Percentiles rank a stretch among this genome's conserved stretches.
phyloP scores from a whole-genome alignment of 2,113 vertebrate species.

The Murina feae region DNA sequence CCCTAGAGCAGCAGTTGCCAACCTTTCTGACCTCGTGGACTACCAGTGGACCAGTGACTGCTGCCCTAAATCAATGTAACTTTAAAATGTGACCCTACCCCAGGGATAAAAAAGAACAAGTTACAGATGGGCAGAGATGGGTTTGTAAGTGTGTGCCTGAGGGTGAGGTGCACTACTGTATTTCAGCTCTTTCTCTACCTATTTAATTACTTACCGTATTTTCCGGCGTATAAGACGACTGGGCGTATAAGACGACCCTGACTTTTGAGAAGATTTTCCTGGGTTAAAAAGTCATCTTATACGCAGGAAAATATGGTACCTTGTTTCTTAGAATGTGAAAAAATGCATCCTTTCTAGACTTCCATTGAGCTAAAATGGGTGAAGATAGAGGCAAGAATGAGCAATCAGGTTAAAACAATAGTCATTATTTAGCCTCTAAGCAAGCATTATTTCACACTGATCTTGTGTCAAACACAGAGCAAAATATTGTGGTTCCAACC shows the following conservation, averaged over 20 bases:
- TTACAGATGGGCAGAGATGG: neutral
- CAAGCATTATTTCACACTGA: neutral
- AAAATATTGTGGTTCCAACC: neutral
- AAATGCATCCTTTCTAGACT: neutral
- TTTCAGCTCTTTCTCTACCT: neutral
- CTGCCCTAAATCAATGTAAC: neutral
- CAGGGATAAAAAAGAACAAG: neutral
- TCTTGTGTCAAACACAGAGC: neutral
- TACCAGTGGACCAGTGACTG: no score
- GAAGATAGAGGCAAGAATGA: neutral
- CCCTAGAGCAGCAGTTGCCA: no score
- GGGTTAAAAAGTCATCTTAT: no score
- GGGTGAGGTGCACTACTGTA: neutral
- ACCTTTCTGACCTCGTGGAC: no score
- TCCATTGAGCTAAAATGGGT: neutral
- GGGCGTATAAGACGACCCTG: no score
- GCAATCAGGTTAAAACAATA: neutral
- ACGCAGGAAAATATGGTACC: no score
- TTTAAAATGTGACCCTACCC: neutral
- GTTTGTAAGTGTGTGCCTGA: neutral
- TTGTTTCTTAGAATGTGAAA: neutral
- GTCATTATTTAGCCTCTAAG: neutral
- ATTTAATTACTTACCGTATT: neutral
- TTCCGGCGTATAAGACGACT: no score
- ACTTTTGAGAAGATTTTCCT: no score